Evolutionary conservation across 92 coral and sea anemone genomes (phyloP), one percentile per base, ranked within the genome.

Genomic region (Nematostella vectensis): DNA sequence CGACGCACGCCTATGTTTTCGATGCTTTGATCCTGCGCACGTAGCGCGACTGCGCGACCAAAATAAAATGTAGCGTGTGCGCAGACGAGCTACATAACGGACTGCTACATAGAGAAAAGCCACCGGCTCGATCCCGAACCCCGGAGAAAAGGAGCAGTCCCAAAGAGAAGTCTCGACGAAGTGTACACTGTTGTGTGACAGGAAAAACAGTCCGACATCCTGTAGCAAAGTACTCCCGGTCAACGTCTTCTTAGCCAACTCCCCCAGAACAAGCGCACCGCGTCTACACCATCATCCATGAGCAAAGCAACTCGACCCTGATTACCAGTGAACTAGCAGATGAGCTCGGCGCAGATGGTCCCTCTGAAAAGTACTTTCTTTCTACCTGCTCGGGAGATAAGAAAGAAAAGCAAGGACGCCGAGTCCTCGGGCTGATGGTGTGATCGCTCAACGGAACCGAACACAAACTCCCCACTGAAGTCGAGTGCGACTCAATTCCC

Each of bases 401-500:
- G 27, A 71, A 72, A 61, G 56, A 54, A 24, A 79, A 45, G 40
- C 67, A 59, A 38, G 72, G 87, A 12, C 87, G 80, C 16, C 62
- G 76, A 11, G 72, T 79, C 29, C 12, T 67, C 33, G 60, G 65
- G 2, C 29, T 73, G 26, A 38, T n/a, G 19, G 59, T 59, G 31
- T 55, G 43, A 36, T 78, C 74, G 27, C 26, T 70, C 33, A 37
- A 54, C 37, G 70, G 79, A 26, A 24, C 13, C 13, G 15, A 20
- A 49, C 49, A 33, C 29, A 55, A 50, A 8, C 67, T 79, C 19
- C 80, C 86, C 20, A 71, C 73, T 29, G 53, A 63, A 50, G 67
- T 64, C 11, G 79, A 77, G 66, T 70, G 84, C 48, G 74, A 77
- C 47, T 43, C 50, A 43, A 76, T 69, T 17, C 83, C 82, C 9